Evolutionary conservation across 2,888 invertebrate genomes (phyloP).

Genomic region (Cataglyphis albicans): DNA sequence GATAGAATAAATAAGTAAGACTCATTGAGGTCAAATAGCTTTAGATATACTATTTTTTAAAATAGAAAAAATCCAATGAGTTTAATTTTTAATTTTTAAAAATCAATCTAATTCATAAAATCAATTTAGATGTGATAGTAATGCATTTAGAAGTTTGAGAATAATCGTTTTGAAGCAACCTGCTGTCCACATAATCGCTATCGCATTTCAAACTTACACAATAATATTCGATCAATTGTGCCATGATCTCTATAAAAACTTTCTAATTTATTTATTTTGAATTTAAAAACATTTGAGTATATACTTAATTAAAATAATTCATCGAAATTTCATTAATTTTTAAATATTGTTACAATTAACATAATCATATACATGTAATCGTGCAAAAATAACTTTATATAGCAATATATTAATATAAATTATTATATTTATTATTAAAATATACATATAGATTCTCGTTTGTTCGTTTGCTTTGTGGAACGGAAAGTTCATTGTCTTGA

Average conservation of each 20-base stretch:
- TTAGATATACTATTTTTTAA: not conserved
- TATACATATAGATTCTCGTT: not conserved
- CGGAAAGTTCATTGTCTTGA: slow-evolving; percentile 6
- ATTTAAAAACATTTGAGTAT: not conserved
- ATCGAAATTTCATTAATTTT: not conserved
- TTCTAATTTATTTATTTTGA: not conserved
- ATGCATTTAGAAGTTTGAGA: not conserved
- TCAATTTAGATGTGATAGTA: not conserved
- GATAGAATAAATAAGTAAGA: not conserved
- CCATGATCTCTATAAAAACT: not conserved
- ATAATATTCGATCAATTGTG: not conserved
- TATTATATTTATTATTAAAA: slow-evolving; percentile 14
- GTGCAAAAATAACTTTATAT: not conserved
- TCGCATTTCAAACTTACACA: not conserved
- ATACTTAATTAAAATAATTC: not conserved
- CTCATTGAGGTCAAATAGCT: not conserved
- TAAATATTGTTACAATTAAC: not conserved
- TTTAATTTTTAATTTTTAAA: not conserved
- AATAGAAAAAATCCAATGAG: not conserved
- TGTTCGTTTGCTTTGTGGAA: not conserved
- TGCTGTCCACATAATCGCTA: not conserved
- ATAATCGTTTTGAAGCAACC: not conserved
- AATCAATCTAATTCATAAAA: not conserved
- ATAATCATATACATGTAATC: not conserved
- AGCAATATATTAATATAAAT: not conserved